phyloP scores from a whole-genome alignment of 1,140 invertebrate genomes.

The Drosophila littoralis region DNA sequence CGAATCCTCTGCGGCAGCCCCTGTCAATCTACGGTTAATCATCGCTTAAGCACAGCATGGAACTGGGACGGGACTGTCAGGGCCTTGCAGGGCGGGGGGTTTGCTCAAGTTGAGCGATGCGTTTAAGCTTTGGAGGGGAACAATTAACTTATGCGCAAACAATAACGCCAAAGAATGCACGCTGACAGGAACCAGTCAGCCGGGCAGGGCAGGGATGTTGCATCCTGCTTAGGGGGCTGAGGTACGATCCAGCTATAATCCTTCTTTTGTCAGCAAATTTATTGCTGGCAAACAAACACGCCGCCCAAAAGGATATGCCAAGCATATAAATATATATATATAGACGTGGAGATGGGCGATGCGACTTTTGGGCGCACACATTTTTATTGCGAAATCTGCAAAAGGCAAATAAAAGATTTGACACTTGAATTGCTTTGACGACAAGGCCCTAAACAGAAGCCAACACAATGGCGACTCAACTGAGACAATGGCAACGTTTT shows the following conservation, averaged over 20 bases:
- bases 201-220: constrained; percentile 25
- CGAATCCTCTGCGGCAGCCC: constrained; percentile 24
- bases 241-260: constrained; percentile 78
- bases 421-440: constrained; percentile 79
- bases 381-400: constrained; percentile 83
- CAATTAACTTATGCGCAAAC: constrained; percentile 82
- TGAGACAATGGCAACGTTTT: constrained; percentile 32
- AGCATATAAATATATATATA: background rate
- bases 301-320: constrained; percentile 54
- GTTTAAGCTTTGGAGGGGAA: constrained; percentile 75
- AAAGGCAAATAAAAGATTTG: constrained; percentile 83
- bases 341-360: background rate
- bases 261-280: constrained; percentile 83
- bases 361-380: constrained; percentile 56
- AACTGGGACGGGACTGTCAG: background rate
- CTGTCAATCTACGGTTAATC: constrained; percentile 72
- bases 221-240: constrained; percentile 42
- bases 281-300: constrained; percentile 76
- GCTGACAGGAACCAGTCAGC: constrained; percentile 65
- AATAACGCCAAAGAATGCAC: constrained; percentile 79
- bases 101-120: constrained; percentile 66
- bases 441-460: constrained; percentile 14
- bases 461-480: constrained; percentile 14
- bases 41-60: constrained; percentile 62
- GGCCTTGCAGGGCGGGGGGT: background rate